Percentiles rank a stretch among this genome's conserved stretches.
phyloP scores from a whole-genome alignment of 2,888 invertebrate genomes.

The Resseliella maxima region DNA sequence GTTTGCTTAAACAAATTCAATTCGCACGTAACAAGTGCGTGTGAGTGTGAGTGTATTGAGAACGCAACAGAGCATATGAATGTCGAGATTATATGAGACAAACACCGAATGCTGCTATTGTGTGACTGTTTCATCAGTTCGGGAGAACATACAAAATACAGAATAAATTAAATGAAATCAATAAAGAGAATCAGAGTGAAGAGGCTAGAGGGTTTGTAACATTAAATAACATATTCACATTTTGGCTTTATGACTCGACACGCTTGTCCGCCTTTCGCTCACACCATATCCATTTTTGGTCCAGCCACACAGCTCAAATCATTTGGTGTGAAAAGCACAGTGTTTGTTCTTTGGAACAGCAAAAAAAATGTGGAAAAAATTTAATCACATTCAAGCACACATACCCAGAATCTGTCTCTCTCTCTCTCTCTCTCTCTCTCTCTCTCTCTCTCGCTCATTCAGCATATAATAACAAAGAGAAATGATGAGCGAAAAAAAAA shows the following conservation, averaged over 20 bases:
- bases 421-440: too few species aligned
- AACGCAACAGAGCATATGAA: not conserved
- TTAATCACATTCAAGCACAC: not conserved
- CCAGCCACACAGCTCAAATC: not conserved
- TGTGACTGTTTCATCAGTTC: not conserved
- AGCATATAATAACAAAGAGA: not conserved
- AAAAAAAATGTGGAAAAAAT: not conserved
- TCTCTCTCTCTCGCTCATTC: not conserved
- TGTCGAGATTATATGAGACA: not conserved
- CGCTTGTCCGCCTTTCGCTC: not conserved
- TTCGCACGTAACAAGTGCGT: constrained; percentile 40
- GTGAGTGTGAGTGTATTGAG: not conserved
- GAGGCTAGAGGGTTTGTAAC: constrained; percentile 29
- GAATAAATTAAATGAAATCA: constrained; percentile 44
- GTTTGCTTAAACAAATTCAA: constrained; percentile 43
- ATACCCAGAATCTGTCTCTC: too few species aligned
- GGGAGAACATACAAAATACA: not conserved
- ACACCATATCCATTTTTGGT: not conserved
- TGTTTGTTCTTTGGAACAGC: too few species aligned
- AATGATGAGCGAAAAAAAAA: not conserved
- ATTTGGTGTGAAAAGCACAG: not conserved
- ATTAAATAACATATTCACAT: constrained; percentile 46
- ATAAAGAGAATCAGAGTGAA: constrained; percentile 41
- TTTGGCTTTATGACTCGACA: constrained; percentile 45
- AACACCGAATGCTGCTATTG: not conserved